Percentiles rank a stretch among this genome's conserved stretches.
Conservation (phyloP, 2,888 invertebrate genomes). For the Chloroclystis v-ata region DNA sequence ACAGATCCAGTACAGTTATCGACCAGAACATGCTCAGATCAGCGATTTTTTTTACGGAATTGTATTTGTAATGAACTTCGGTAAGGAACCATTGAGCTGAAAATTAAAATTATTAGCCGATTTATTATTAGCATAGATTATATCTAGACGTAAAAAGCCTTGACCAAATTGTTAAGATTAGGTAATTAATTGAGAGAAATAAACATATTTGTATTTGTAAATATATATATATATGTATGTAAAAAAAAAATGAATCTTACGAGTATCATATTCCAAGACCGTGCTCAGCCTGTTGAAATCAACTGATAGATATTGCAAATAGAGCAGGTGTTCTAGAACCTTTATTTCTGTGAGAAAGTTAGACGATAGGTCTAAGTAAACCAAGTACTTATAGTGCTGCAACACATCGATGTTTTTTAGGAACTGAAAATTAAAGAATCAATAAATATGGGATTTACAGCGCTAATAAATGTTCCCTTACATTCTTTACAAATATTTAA, state of each 20-base stretch:
- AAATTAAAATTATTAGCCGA: slow-evolving; percentile 28
- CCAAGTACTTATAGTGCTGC: slow-evolving; percentile 75
- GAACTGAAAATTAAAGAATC: slow-evolving; percentile 42
- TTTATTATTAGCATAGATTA: too few relatives aligned
- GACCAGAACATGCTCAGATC: slow-evolving; percentile 80
- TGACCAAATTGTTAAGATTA: too few relatives aligned
- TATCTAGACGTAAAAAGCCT: too few relatives aligned
- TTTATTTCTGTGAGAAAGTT: slow-evolving; percentile 72
- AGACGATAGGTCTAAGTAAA: slow-evolving; percentile 78
- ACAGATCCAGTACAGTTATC: slow-evolving; percentile 77
- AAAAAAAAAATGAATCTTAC: slow-evolving; percentile 47
- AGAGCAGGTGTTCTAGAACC: slow-evolving; percentile 73
- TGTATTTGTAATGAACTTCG: slow-evolving; percentile 79
- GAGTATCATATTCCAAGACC: slow-evolving; percentile 74
- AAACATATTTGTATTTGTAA: too few relatives aligned
- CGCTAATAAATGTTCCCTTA: too few relatives aligned
- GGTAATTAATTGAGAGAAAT: too few relatives aligned
- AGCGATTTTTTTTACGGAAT: slow-evolving; percentile 71
- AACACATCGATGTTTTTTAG: slow-evolving; percentile 71
- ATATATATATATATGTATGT: too few relatives aligned
- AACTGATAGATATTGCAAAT: slow-evolving; percentile 77
- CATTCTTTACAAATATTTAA: too few relatives aligned
- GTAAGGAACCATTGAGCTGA: slow-evolving; percentile 79
- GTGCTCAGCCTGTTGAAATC: slow-evolving; percentile 73
- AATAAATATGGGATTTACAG: too few relatives aligned